These are phyloP conservation scores for Patella ulyssiponensis DNA, from an alignment of 2,888 invertebrate species.

Conservation along the genomic window DNA sequence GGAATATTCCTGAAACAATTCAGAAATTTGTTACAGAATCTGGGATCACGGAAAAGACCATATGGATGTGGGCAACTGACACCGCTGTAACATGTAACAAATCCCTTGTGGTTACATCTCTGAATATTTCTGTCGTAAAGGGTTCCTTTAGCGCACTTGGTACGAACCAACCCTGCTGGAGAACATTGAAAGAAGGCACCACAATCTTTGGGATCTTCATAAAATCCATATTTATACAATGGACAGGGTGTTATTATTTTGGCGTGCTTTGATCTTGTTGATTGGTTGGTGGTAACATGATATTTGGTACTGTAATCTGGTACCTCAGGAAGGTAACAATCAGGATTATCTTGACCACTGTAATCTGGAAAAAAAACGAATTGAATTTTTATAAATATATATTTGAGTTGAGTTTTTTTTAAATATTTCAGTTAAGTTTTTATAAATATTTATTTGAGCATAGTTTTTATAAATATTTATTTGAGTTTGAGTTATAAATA, in stretches of 20 bases:
- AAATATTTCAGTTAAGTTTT: too few relatives aligned
- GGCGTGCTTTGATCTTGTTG: too few relatives aligned
- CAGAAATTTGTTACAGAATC: not conserved
- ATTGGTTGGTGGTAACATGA: too few relatives aligned
- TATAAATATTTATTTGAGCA: too few relatives aligned
- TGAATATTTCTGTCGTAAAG: not conserved
- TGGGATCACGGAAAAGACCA: not conserved
- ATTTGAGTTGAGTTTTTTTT: too few relatives aligned
- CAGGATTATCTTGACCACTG: too few relatives aligned
- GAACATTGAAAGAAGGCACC: not conserved
- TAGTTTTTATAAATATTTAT: too few relatives aligned
- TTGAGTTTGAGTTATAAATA: too few relatives aligned
- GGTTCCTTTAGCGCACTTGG: not conserved
- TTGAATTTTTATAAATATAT: too few relatives aligned
- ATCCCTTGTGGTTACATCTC: not conserved
- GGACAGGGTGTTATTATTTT: not conserved
- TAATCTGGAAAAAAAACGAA: too few relatives aligned
- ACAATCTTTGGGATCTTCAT: not conserved
- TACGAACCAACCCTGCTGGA: not conserved
- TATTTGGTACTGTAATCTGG: too few relatives aligned
- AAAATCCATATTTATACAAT: not conserved
- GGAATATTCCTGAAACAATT: not conserved
- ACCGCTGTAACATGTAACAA: not conserved
- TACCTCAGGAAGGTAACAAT: too few relatives aligned
- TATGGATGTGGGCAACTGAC: not conserved